Conservation (phyloP, 2,797 vertebrate species). For the Alfaro cultratus region DNA sequence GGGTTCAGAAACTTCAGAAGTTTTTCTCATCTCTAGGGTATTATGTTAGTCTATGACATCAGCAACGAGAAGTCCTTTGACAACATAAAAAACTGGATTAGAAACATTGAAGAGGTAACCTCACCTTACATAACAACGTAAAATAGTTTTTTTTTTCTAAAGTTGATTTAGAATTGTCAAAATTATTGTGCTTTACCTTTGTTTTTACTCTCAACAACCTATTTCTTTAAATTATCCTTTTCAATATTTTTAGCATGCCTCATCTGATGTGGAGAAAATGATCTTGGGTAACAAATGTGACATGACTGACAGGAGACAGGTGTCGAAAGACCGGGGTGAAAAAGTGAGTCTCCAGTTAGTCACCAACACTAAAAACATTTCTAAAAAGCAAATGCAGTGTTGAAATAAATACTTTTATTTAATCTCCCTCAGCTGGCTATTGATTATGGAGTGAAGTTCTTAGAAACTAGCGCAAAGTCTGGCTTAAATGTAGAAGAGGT, state of each 20-base stretch:
- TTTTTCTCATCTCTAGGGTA: conserved; percentile 83
- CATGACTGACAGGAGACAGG: conserved; percentile 98
- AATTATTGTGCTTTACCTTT: neutral
- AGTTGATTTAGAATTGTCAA: neutral
- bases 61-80: conserved; percentile 99
- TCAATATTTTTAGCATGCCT: conserved; percentile 87
- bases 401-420: conserved; percentile 6
- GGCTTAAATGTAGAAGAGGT: conserved; percentile 98
- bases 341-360: conserved; percentile 83
- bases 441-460: conserved; percentile 97
- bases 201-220: neutral
- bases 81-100: conserved; percentile 99
- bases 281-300: conserved; percentile 98
- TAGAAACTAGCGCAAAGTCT: conserved; percentile 98
- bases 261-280: conserved; percentile 98
- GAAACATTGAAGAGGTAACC: conserved; percentile 97
- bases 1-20: conserved; percentile 3
- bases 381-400: neutral
- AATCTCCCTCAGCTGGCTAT: conserved; percentile 89
- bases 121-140: neutral
- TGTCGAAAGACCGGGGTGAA: conserved; percentile 97
- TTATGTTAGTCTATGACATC: conserved; percentile 99
- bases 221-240: conserved; percentile 9
- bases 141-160: neutral
- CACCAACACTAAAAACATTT: neutral